Percentiles rank a stretch among this genome's conserved stretches.
Evolutionary conservation across 2,797 vertebrate genomes (phyloP).

Genomic region (Brachymystax lenok): DNA sequence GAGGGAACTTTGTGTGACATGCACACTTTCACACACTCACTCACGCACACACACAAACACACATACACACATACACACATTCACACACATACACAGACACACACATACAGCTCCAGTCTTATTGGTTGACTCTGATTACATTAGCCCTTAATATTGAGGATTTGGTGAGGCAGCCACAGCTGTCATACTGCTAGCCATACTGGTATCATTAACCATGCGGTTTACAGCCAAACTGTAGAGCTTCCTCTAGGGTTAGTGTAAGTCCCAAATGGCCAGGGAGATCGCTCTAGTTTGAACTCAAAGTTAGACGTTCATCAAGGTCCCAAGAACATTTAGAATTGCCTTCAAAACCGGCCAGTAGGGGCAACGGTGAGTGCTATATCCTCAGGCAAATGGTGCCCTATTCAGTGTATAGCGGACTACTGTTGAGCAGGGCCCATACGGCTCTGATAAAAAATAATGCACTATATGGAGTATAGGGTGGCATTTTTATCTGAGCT

Average conservation of each 20-base stretch:
- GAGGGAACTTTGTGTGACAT: constrained; percentile 31
- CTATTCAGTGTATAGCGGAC: not conserved
- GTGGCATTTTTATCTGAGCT: constrained; percentile 21
- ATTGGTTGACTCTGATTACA: constrained; percentile 44
- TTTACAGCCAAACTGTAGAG: constrained; percentile 35
- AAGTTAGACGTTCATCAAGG: no score
- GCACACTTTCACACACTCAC: not conserved
- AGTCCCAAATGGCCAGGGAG: not conserved
- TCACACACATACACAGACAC: constrained; percentile 27
- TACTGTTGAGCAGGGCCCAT: not conserved
- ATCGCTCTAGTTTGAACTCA: no score
- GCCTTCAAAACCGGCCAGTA: no score
- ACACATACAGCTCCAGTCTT: no score
- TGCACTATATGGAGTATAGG: not conserved
- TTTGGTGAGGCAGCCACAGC: constrained; percentile 28
- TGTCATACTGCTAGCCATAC: constrained; percentile 36
- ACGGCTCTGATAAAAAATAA: not conserved
- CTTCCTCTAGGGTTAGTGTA: constrained; percentile 23
- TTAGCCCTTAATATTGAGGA: constrained; percentile 38
- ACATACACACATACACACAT: not conserved
- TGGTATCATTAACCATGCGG: constrained; percentile 47
- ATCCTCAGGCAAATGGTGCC: not conserved
- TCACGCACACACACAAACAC: not conserved
- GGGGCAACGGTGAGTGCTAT: no score
- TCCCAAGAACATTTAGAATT: no score